Evolutionary conservation across 2,888 invertebrate genomes (phyloP), one percentile per base, ranked within the genome.

Genomic region (Dolichopus griseipennis): DNA sequence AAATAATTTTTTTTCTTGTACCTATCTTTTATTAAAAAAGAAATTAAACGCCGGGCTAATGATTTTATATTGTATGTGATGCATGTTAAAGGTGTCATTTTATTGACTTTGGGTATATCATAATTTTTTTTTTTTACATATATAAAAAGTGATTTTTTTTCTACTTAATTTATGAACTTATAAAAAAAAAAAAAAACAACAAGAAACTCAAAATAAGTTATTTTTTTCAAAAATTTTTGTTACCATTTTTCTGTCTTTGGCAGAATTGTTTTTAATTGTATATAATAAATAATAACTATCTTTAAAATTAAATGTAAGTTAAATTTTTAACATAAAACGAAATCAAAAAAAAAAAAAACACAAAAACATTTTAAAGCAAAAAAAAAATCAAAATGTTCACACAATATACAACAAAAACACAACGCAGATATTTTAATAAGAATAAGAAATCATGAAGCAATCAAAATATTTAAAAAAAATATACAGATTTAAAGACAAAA

Each of bases 21-120:
- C 15, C 52, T 52, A 52, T 52, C 52, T 52, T 52, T 18, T 12
- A 52, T 12, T 18, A 52, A 52, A 52, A 52, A 52, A 52, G 15
- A 52, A 52, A 52, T 52, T 52, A 52, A 52, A 52, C 52, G 52
- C 52, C 52, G 52, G 52, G 52, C 52, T 52, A 52, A 52, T 52
- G 52, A 52, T 52, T 52, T 52, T 52, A 41, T 15, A 52, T 52
- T 52, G 52, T 52, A 52, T 52, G 52, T 52, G 52, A 52, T 52
- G 52, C 52, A 52, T 52, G 52, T 52, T 52, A 52, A 52, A 18
- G 52, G 52, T 52, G 52, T 52, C 52, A 52, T 52, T 52, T 52
- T 52, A 52, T 52, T 52, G 52, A 52, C 52, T 52, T 52, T 52
- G 52, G 52, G 52, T 52, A 52, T 52, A 52, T 52, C 52, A 52